These are phyloP conservation scores for Serranus cabrilla DNA, from an alignment of 2,797 vertebrate genomes.

Conservation along the genomic window DNA sequence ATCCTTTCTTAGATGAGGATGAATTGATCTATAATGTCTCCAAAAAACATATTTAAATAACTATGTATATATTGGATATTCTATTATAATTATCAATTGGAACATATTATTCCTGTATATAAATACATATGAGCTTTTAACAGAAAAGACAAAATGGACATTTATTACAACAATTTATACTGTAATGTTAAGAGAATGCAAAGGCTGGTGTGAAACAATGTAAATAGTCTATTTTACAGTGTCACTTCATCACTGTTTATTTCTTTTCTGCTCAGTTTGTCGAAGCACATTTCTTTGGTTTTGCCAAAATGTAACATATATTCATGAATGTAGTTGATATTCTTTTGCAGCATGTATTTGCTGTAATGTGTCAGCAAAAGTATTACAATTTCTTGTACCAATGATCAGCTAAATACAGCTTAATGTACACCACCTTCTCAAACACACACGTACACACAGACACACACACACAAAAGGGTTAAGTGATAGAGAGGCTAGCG, in stretches of 20 bases:
- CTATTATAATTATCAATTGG: constrained; percentile 86
- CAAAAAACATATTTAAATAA: constrained; percentile 83
- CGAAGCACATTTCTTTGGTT: constrained; percentile 57
- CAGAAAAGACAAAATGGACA: constrained; percentile 74
- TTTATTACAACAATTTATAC: constrained; percentile 92
- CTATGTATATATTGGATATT: constrained; percentile 88
- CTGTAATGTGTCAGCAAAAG: constrained; percentile 65
- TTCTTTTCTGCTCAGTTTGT: constrained; percentile 75
- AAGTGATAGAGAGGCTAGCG: constrained; percentile 29
- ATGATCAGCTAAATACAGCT: constrained; percentile 55
- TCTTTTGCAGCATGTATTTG: constrained; percentile 69
- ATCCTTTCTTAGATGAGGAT: constrained; percentile 33
- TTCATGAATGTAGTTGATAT: constrained; percentile 82
- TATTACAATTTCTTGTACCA: constrained; percentile 53
- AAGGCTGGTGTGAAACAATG: constrained; percentile 87
- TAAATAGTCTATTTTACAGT: constrained; percentile 90
- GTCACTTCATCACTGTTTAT: constrained; percentile 78
- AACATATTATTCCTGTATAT: constrained; percentile 90
- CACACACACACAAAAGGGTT: constrained; percentile 33
- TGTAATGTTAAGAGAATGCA: constrained; percentile 88
- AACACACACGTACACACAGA: constrained; percentile 27
- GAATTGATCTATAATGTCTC: constrained; percentile 58
- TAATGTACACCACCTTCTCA: constrained; percentile 23
- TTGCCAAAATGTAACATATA: constrained; percentile 73
- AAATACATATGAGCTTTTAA: constrained; percentile 91